phyloP scores from a whole-genome alignment of 2,113 vertebrate genomes.

The Macroglossus sobrinus region DNA sequence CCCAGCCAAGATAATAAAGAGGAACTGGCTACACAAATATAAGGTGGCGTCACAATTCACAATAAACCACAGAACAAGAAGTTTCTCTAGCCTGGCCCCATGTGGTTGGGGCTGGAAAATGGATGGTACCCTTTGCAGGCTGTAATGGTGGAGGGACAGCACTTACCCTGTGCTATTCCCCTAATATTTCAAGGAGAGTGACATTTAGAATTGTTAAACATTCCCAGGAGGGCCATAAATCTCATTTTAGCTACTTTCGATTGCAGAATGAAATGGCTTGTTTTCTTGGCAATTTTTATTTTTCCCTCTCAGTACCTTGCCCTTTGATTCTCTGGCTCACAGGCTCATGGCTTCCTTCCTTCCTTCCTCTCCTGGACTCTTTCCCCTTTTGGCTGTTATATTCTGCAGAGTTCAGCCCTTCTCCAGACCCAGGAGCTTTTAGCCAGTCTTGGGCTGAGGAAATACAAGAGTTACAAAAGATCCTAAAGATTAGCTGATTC shows the following conservation, averaged over 20 bases:
- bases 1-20: neutral
- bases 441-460: neutral
- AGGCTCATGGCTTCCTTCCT: neutral
- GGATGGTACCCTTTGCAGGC: conserved; percentile 1
- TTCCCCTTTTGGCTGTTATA: neutral
- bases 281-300: conserved; percentile 67
- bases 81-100: neutral
- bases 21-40: neutral
- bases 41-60: neutral
- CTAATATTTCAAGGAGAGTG: conserved; percentile 67
- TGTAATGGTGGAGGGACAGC: conserved; percentile 26
- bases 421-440: neutral
- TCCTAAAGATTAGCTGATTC: neutral
- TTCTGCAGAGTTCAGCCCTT: neutral
- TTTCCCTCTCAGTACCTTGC: conserved; percentile 17
- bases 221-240: conserved; percentile 62
- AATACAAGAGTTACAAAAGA: neutral
- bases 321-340: conserved; percentile 19
- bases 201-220: conserved; percentile 60
- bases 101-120: neutral
- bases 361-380: neutral
- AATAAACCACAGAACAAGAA: neutral
- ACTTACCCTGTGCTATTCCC: conserved; percentile 29
- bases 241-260: conserved; percentile 63
- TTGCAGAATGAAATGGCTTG: conserved; percentile 64